These are phyloP conservation scores for Apeltes quadracus DNA, from an alignment of 2,113 vertebrate species.

Conservation along the genomic window DNA sequence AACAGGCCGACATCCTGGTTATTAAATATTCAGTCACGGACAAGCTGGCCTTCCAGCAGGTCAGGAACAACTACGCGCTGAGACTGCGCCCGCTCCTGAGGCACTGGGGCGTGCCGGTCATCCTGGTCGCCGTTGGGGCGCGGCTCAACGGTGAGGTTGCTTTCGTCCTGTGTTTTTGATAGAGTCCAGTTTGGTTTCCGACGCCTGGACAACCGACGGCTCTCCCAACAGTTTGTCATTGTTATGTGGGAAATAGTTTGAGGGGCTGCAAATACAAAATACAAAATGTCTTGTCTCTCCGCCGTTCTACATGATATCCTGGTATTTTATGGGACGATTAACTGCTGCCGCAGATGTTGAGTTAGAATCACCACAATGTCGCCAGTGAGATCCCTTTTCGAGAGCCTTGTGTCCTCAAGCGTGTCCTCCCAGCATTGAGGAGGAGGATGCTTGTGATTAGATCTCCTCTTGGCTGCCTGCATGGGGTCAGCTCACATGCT, in stretches of 20 bases:
- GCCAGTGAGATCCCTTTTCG: slow-evolving; percentile 30
- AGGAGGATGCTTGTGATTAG: slow-evolving; percentile 52
- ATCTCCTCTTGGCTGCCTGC: slow-evolving; percentile 48
- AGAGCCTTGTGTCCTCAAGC: slow-evolving; percentile 43
- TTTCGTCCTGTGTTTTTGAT: background rate
- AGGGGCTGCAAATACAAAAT: background rate
- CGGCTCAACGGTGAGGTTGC: slow-evolving; percentile 90
- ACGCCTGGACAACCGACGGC: background rate
- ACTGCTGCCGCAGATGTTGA: slow-evolving; percentile 11
- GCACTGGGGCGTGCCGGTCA: slow-evolving; percentile 88
- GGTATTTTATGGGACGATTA: slow-evolving; percentile 10
- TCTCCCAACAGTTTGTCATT: slow-evolving; percentile 3
- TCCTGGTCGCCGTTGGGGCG: slow-evolving; percentile 91
- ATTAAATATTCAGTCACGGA: slow-evolving; percentile 96
- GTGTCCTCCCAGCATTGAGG: slow-evolving; percentile 39
- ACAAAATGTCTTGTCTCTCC: background rate
- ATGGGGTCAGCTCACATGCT: slow-evolving; percentile 32
- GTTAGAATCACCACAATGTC: slow-evolving; percentile 2
- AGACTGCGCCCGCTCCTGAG: slow-evolving; percentile 90
- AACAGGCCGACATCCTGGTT: slow-evolving; percentile 93
- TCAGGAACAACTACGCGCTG: slow-evolving; percentile 90
- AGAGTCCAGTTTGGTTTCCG: slow-evolving; percentile 8
- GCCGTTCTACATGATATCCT: background rate
- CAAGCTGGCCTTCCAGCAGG: slow-evolving; percentile 91
- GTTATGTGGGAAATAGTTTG: background rate